Evolutionary conservation across 2,797 vertebrate species (phyloP).

Genomic region (Chelidonichthys spinosus): DNA sequence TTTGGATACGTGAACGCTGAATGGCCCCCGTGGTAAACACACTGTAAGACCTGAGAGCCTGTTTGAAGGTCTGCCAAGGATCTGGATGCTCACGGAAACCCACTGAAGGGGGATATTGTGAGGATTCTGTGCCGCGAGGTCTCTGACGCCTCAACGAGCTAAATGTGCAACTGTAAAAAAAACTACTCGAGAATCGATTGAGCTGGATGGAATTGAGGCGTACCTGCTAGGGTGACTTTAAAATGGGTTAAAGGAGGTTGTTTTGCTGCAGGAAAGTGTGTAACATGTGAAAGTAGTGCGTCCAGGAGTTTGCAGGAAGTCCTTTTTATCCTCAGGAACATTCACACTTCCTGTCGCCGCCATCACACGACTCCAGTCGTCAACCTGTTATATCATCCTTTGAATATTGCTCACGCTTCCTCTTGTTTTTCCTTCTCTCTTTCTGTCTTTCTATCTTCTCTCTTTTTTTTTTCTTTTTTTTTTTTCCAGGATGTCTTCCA

Average conservation of each 20-base stretch:
- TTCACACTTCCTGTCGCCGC: not conserved
- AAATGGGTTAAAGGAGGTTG: not conserved
- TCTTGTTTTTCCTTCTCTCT: constrained; percentile 84
- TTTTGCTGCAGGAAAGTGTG: not conserved
- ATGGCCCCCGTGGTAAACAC: constrained; percentile 68
- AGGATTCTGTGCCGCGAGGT: constrained; percentile 21
- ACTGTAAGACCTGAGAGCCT: constrained; percentile 67
- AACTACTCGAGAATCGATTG: not conserved
- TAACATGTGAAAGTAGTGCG: not conserved
- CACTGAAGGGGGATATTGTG: constrained; percentile 47
- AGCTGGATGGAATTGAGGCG: constrained; percentile 11
- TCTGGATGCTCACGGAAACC: constrained; percentile 35
- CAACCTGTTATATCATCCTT: constrained; percentile 61
- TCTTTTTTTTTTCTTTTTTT: constrained; percentile 87
- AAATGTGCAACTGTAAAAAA: constrained; percentile 27
- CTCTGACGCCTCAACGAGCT: constrained; percentile 12
- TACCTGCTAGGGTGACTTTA: constrained; percentile 18
- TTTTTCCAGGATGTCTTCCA: constrained; percentile 99
- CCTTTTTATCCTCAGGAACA: constrained; percentile 5
- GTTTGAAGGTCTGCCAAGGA: constrained; percentile 71
- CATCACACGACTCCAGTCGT: constrained; percentile 38
- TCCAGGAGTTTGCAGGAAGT: constrained; percentile 12
- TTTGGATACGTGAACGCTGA: constrained; percentile 61
- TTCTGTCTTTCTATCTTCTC: constrained; percentile 71
- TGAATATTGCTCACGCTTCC: constrained; percentile 86